Evolutionary conservation across 1,140 invertebrate genomes (phyloP), one percentile per base, ranked within the genome.

Genomic region (Onthophagus taurus): DNA sequence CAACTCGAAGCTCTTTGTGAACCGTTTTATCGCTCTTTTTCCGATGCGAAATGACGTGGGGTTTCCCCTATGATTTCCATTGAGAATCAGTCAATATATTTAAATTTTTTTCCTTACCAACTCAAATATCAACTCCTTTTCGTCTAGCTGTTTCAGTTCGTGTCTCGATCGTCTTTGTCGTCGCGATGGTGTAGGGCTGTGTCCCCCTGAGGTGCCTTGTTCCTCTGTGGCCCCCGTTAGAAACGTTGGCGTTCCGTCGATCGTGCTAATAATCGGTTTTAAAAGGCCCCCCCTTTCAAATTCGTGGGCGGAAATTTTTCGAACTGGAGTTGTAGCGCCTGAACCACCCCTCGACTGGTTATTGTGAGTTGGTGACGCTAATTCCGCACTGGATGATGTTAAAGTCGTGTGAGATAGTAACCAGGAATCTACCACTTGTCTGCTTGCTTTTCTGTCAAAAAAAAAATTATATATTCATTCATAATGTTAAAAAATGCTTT

Each of bases 301-400:
- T 62, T 95, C 91, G 66, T 94, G 89, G 7, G 91, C 90, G 2
- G 90, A 95, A 57, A 96, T 93, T 71, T 95, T 96, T 42, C 91
- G 77, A 26, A 95, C 89, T 7, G 91, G 91, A 14, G 90, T 91
- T 34, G 88, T 85, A 8, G 86, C 84, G 3, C 88, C 88, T 0
- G 84, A 85, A 7, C 79, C 75, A 31, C 65, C 74, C 21, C 79
- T 70, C 17, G 78, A 77, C 23, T 69, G 68, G 37, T 69, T 66
- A 23, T 67, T 70, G 55, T 80, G 70, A 39, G 70, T 75, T 35
- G 81, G 77, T 26, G 80, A 81, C 23, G 75, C 68, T 12, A 76
- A 66, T 53, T 78, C 76, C 18, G 52, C 52, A 45, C 55, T 60
- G 34, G 74, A 74, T 45, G 71, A 70, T 2, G 74, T 74, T 44